phyloP scores from a whole-genome alignment of 2,797 vertebrate genomes.

The Ctenosaura bakeri region DNA sequence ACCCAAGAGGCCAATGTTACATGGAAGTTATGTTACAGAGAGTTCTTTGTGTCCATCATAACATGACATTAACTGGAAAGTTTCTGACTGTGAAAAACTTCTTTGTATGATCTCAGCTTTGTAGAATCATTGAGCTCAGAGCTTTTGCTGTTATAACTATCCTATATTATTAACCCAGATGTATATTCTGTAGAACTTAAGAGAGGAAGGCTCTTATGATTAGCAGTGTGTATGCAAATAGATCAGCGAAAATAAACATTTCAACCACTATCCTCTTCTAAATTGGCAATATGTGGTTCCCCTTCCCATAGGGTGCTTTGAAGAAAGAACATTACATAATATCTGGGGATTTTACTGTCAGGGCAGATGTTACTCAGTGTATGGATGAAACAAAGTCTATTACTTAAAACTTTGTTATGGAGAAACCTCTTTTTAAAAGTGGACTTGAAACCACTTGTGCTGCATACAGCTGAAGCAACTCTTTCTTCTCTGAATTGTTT shows the following conservation, averaged over 20 bases:
- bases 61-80: background rate
- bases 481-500: background rate
- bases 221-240: background rate
- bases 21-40: background rate
- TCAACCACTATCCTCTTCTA: background rate
- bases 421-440: background rate
- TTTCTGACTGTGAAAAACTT: background rate
- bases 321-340: background rate
- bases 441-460: slow-evolving; percentile 5
- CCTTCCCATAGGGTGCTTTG: background rate
- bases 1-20: background rate
- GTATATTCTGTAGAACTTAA: background rate
- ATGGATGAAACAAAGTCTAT: background rate
- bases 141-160: background rate
- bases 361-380: background rate
- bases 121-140: background rate
- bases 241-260: background rate
- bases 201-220: background rate
- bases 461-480: slow-evolving; percentile 29
- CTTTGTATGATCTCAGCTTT: slow-evolving; percentile 1
- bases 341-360: background rate
- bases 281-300: background rate
- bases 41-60: background rate
- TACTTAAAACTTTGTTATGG: background rate
- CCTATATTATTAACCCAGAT: background rate